phyloP scores from a whole-genome alignment of 1,140 invertebrate genomes.

The Probaryconus sp. region DNA sequence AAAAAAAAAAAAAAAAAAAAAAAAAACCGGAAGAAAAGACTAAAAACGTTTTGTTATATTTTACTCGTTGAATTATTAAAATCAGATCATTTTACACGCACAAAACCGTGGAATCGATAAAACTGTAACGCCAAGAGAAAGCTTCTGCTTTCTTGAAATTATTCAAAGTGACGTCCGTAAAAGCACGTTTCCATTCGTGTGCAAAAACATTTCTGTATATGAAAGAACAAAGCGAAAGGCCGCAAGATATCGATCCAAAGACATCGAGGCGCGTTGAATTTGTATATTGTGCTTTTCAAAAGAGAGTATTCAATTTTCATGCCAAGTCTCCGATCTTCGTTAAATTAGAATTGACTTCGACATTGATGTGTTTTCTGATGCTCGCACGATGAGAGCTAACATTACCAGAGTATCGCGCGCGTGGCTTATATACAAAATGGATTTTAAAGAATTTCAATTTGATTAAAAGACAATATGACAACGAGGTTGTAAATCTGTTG shows the following conservation, averaged over 20 bases:
- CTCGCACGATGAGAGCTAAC: not conserved
- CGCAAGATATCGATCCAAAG: constrained; percentile 41
- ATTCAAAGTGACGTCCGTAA: constrained; percentile 53
- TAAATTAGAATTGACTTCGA: not conserved
- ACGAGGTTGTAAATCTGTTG: no score
- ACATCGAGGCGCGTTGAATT: constrained; percentile 18
- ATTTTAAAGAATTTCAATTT: no score
- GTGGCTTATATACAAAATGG: no score
- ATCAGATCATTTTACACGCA: constrained; percentile 27
- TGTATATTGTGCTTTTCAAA: constrained; percentile 16
- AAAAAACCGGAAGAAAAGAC: constrained; percentile 6
- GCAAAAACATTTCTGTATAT: constrained; percentile 29
- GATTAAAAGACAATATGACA: no score
- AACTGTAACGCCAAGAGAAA: constrained; percentile 37
- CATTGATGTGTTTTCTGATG: not conserved
- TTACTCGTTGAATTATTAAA: constrained; percentile 41
- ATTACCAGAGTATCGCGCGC: no score
- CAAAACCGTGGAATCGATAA: constrained; percentile 26
- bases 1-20: constrained; percentile 8
- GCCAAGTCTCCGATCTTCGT: not conserved
- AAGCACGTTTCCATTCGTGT: constrained; percentile 34
- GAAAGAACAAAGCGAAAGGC: constrained; percentile 41
- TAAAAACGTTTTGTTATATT: constrained; percentile 44
- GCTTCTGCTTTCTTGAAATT: constrained; percentile 43
- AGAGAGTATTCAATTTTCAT: constrained; percentile 24